Base-by-base conservation (phyloP, 2,888 invertebrate genomes). In the Corbicula japonica region DNA sequence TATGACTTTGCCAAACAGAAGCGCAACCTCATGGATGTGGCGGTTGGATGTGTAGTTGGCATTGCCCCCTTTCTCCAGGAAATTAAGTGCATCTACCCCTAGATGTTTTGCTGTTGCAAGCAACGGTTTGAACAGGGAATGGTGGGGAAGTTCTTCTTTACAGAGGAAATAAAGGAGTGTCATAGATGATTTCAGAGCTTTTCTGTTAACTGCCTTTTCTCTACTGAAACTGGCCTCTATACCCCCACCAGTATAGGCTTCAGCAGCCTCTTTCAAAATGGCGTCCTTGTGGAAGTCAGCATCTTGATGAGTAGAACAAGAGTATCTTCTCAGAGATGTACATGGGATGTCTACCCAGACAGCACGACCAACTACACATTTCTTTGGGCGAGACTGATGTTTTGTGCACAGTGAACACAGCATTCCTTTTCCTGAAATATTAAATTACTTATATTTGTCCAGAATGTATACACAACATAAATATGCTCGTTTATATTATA, bases 11-110 rank as follows among this genome's bases (percentile, higher is more conserved):
- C 46, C 26, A 18, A 77, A 46, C 12, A 28, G n/a, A 1, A 38
- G 46, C 18, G 63, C 35, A 15, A 38, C 63, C 12, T 81, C 76
- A 12, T 73, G 76, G 30, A 77, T 38, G 15, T 32, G 50, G 15
- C 70, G n/a, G n/a, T 74, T 54, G 6, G 73, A 77, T 35, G 65
- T 76, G 52, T 76, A 76, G 46, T 71, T 71, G 12, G 62, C 77
- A 26, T 77, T 72, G n/a, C 48, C 72, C 1, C 72, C 77, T n/a
- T 60, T 72, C 21, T 72, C 46, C 50, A 76, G 41, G 3, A 34
- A 12, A n/a, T 63, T 60, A 1, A 76, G 60, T 10, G 35, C 58
- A 46, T 70, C 65, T 34, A 70, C 63, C 15, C 71, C 71, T 32
- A 69, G 23, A 21, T 30, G 6, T 41, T 71, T 76, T 8, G 50